Base-by-base conservation (phyloP, 2,888 invertebrate genomes). In the Eupeodes luniger region DNA sequence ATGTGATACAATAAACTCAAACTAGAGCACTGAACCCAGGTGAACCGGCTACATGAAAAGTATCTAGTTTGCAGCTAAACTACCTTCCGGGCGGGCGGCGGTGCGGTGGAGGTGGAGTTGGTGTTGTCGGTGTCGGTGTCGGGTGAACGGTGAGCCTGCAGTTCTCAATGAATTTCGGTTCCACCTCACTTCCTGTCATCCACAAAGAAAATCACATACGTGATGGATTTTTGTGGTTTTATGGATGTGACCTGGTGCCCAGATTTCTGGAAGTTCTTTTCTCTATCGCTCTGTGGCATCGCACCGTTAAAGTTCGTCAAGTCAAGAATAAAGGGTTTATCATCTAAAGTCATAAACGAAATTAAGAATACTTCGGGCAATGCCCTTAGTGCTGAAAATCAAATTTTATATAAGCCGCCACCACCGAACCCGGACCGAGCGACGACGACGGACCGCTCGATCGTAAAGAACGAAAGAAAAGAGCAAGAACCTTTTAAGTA, bases 401-500 rank as follows among this genome's bases (percentile, higher is more conserved):
- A 70, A 53, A 69, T 12, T 67, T 49, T 51, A 10, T 59, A 27
- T 19, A 53, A 78, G 34, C 12, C 16, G 44, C 27, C 66, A 78
- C 78, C 44, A 55, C 14, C 49, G 59, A 40, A 7, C 19, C 53
- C 27, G 27, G 27, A 27, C 27, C 27, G 27, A n/a, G n/a, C n/a
- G n/a, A n/a, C n/a, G n/a, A 27, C 27, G 27, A 27, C 27, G 3
- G 3, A 27, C 3, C 2, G 27, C 27, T 27, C 2, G 27, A 27
- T 27, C 27, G 27, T 27, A 27, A 27, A 14, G 40, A 69, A 4
- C 40, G 40, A 12, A n/a, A 27, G 36, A 57, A 47, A 59, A 80
- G 87, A 74, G 49, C 87, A 83, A 87, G 87, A 87, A 87, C 87
- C 83, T 87, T 80, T 87, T 69, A 77, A 80, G 83, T 87, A 83